Evolutionary conservation across 2,888 invertebrate species (phyloP), one percentile per base, ranked within the genome.

Genomic region (Endotricha flammealis): DNA sequence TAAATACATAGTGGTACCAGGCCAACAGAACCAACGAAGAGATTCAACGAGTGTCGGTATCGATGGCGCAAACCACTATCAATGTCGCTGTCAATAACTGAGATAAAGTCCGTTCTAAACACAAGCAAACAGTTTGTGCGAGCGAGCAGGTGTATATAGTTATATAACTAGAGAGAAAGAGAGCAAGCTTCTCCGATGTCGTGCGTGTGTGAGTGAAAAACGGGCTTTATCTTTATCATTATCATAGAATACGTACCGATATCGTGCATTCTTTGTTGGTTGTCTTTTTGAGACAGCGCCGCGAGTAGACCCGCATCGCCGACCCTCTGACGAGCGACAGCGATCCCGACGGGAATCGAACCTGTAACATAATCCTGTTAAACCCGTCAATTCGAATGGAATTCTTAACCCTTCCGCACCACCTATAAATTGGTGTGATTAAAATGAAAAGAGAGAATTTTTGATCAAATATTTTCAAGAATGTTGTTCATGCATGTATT

Each of bases 311-410:
- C 86, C 23, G 90, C 89, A 55, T 90, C 91, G 57, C 91, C 91
- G 44, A 90, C 88, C 59, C 95, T 88, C 69, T 95, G 95, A 48
- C 95, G 88, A 31, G 94, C 94, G 46, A 95, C 93, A 17, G 95
- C 94, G 53, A 95, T 95, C 40, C 95, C 95, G 51, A 95, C 93
- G 51, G 95, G 95, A 71, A 95, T 94, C 30, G 88, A 88, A 62
- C 88, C 88, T 77, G 69, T 4, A 39, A 46, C 56, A 56, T 57
- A 39, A 17, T 36, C 46, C 36, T 42, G 25, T 39, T 40, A 23
- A 41, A 27, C 12, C 7, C 8, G 8, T 6, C 13, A 22, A 10
- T 20, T 20, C 4, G 6, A 4, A 7, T 8, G 20, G 20, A 20
- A 20, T 20, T 20, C 20, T 3, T 20, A 20, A 20, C 20, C 20